Base-by-base conservation (phyloP, 1,140 invertebrate genomes). In the Trachelipus rathkii region DNA sequence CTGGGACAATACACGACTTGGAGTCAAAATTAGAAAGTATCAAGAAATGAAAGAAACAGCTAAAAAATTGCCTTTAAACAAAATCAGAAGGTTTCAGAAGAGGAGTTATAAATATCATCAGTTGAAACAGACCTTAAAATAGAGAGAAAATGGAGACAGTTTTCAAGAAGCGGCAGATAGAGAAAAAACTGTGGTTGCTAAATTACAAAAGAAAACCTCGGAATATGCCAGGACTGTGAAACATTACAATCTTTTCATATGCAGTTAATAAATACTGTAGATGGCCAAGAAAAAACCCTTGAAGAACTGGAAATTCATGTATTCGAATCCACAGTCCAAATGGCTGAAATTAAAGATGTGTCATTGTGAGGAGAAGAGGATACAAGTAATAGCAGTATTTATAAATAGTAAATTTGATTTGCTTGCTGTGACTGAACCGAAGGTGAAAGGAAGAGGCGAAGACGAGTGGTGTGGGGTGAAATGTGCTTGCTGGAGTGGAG, bases 301-400 rank as follows among this genome's bases (percentile, higher is more conserved):
- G 94, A 96, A 86, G 96, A 98, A 87, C 89, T 99, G 69, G 96
- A 95, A 4, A 91, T 89, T 67, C 94, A 96, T 84, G 87, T 98
- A 70, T 94, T 93, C 84, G 89, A 91, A 81, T 94, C 93, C 68
- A 97, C 97, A 87, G 86, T 98, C 75, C 92, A 95, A 84, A 88
- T 96, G 50, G 92, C 92, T 19, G 94, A 97, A 84, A 85, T 98
- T 81, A 89, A 92, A 83, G 77, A 82, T 72, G 78, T 81, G 8
- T 76, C 77, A 15, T n/a, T n/a, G n/a, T n/a, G n/a, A n/a, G n/a
- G n/a, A n/a, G n/a, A n/a, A n/a, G n/a, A n/a, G n/a, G n/a, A n/a
- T n/a, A n/a, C n/a, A n/a, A n/a, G n/a, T n/a, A n/a, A n/a, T n/a
- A n/a, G n/a, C n/a, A n/a, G n/a, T n/a, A n/a, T n/a, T n/a, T n/a